phyloP scores from a whole-genome alignment of 2,888 invertebrate genomes.

The Vandiemenella viatica region DNA sequence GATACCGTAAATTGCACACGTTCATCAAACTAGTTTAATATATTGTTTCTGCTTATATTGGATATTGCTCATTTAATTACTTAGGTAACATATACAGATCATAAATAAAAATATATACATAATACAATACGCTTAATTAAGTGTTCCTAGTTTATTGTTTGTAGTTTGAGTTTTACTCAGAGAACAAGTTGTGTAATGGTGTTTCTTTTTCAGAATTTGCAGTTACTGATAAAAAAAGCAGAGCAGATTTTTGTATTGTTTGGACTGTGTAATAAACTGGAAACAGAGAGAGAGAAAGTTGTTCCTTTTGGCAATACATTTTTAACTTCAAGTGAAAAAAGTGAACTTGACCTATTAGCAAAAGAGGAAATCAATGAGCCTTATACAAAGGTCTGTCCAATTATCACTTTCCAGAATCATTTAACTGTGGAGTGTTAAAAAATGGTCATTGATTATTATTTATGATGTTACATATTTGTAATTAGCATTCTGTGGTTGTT shows the following conservation, averaged over 20 bases:
- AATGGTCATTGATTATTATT: neutral
- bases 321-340: neutral
- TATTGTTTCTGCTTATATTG: no score
- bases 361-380: neutral
- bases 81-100: no score
- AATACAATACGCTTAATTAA: no score
- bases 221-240: constrained; percentile 39
- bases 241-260: constrained; percentile 43
- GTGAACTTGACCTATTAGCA: neutral
- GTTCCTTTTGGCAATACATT: constrained; percentile 21
- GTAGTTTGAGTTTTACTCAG: no score
- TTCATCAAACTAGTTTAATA: no score
- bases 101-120: no score
- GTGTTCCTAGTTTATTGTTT: no score
- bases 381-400: neutral
- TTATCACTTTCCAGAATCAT: neutral
- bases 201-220: constrained; percentile 31
- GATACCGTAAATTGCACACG: no score
- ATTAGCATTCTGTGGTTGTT: neutral
- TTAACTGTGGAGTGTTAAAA: neutral
- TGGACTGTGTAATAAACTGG: constrained; percentile 49
- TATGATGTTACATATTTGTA: neutral
- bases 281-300: constrained; percentile 36
- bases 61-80: no score
- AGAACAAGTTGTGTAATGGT: no score